phyloP scores from a whole-genome alignment of 2,888 invertebrate species.

The Phortica magna region DNA sequence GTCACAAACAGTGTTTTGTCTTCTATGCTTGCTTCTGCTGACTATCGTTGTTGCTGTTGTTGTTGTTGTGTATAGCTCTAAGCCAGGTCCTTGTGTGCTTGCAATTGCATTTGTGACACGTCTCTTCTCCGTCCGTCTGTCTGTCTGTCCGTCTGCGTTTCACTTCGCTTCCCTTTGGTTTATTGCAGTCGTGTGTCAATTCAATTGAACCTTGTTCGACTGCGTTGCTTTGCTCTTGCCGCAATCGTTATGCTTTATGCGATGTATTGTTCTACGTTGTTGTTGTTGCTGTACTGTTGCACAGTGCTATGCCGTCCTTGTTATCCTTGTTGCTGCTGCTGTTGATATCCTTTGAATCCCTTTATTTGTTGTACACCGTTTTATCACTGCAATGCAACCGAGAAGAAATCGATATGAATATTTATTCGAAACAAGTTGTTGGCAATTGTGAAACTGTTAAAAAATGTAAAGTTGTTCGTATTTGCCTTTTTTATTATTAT shows the following conservation, averaged over 20 bases:
- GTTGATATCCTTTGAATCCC: neutral
- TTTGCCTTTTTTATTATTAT: neutral
- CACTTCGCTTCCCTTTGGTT: neutral
- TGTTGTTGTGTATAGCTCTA: neutral
- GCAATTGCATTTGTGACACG: neutral
- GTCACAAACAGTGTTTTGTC: neutral
- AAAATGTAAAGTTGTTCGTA: neutral
- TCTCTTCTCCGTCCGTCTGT: neutral
- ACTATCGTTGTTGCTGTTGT: constrained; percentile 9
- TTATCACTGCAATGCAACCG: neutral
- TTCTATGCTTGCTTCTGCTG: neutral
- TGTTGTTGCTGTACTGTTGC: constrained; percentile 27
- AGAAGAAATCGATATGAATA: constrained; percentile 37
- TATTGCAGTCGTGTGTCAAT: neutral
- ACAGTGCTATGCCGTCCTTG: neutral
- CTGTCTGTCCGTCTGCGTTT: constrained; percentile 15
- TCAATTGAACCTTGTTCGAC: constrained; percentile 19
- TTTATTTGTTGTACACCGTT: constrained; percentile 5
- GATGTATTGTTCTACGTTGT: constrained; percentile 37
- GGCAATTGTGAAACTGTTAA: neutral
- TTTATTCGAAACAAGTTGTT: constrained; percentile 20
- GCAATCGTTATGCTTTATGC: neutral
- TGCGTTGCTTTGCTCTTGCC: neutral
- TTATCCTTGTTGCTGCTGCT: neutral
- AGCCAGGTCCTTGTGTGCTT: neutral